These are phyloP conservation scores for Acrocephalus kingi DNA, from an alignment of 2,113 vertebrate genomes.

Conservation along the genomic window DNA sequence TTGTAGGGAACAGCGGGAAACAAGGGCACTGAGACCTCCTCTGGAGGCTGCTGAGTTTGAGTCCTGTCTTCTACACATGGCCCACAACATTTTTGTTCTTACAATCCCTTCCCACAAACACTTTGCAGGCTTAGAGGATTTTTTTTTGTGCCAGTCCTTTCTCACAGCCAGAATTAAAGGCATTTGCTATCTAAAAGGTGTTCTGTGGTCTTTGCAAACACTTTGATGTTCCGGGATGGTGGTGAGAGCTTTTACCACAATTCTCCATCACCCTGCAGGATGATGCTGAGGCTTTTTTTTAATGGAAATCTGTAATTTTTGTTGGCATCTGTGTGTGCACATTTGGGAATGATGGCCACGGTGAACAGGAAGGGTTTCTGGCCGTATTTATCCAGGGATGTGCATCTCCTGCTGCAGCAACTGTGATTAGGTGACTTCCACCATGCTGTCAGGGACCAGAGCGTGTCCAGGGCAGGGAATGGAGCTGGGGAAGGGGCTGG, in stretches of 20 bases:
- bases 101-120: background rate
- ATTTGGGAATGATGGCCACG: background rate
- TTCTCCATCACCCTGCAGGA: background rate
- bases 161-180: background rate
- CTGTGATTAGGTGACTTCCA: background rate
- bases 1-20: background rate
- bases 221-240: background rate
- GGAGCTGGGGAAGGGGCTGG: background rate
- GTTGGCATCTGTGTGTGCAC: background rate
- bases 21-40: background rate
- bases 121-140: background rate
- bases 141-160: background rate
- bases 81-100: background rate
- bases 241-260: background rate
- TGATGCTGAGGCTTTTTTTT: accelerated
- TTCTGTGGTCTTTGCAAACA: background rate
- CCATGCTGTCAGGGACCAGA: accelerated
- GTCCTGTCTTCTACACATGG: background rate
- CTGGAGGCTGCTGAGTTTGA: background rate
- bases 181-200: background rate
- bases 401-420: background rate
- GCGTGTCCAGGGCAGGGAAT: background rate
- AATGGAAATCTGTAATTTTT: background rate
- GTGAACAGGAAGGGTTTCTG: background rate
- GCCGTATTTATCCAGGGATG: accelerated